phyloP scores from a whole-genome alignment of 2,797 vertebrate species.

The Scolopax rusticola region DNA sequence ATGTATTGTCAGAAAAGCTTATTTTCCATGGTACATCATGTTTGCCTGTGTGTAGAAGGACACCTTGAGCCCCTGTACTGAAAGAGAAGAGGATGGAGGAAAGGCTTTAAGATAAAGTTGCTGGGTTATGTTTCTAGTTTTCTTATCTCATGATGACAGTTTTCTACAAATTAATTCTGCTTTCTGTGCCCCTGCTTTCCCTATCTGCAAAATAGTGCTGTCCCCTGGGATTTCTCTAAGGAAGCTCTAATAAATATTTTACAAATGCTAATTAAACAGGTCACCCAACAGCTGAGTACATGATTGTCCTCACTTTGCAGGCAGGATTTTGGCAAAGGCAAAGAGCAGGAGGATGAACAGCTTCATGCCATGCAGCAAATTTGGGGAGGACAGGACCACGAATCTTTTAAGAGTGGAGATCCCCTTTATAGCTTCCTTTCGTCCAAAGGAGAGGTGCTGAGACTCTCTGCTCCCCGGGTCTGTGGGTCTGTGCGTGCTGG shows the following conservation, averaged over 20 bases:
- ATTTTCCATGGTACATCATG: not conserved
- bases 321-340: not conserved
- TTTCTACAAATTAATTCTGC: not conserved
- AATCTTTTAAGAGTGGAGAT: not conserved
- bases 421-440: not conserved
- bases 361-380: not conserved
- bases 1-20: not conserved
- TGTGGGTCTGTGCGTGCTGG: not conserved
- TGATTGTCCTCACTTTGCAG: not conserved
- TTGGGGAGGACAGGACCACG: not conserved
- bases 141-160: not conserved
- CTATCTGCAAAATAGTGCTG: not conserved
- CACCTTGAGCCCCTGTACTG: not conserved
- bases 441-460: not conserved
- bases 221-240: not conserved
- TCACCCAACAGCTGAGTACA: not conserved
- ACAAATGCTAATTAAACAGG: not conserved
- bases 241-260: slow-evolving; percentile 39
- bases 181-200: not conserved
- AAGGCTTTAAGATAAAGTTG: not conserved
- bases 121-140: not conserved
- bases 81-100: not conserved
- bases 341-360: not conserved
- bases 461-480: not conserved
- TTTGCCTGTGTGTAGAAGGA: not conserved